Evolutionary conservation across 2,797 vertebrate species (phyloP).

Genomic region (Anniella stebbinsi): DNA sequence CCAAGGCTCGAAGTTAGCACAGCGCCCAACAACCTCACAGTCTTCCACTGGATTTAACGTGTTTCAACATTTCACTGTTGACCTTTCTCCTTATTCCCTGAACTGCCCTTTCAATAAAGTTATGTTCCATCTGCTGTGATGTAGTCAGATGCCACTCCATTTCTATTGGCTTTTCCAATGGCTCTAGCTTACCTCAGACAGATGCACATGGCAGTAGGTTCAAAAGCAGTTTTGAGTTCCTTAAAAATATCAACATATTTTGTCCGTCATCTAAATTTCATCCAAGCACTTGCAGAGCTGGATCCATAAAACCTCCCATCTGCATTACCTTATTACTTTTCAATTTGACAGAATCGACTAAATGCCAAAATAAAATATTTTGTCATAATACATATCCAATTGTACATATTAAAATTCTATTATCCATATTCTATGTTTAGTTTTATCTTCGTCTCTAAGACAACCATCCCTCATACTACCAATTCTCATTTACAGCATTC

Average conservation of each 20-base stretch:
- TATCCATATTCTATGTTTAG: not conserved
- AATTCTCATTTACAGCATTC: constrained; percentile 64
- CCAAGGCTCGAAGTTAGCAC: too few relatives aligned
- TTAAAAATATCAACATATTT: not conserved
- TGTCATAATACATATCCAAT: not conserved
- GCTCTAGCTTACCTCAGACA: not conserved
- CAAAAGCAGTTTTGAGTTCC: not conserved
- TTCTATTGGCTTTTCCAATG: not conserved
- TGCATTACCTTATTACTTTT: not conserved
- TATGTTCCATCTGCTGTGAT: not conserved
- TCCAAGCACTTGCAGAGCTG: not conserved
- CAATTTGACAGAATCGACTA: not conserved
- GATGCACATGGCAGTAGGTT: too few relatives aligned
- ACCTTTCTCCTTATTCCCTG: not conserved
- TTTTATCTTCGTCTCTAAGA: constrained; percentile 13
- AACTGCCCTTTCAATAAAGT: not conserved
- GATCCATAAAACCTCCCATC: not conserved
- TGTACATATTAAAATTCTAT: not conserved
- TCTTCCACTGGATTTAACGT: not conserved
- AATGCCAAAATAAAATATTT: not conserved
- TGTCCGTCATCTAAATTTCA: not conserved
- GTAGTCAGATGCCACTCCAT: not conserved
- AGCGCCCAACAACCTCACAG: not conserved
- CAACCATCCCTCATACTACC: constrained; percentile 26
- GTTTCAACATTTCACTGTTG: not conserved